Evolutionary conservation across 2,113 vertebrate genomes (phyloP).

Genomic region (Lepisosteus oculatus): DNA sequence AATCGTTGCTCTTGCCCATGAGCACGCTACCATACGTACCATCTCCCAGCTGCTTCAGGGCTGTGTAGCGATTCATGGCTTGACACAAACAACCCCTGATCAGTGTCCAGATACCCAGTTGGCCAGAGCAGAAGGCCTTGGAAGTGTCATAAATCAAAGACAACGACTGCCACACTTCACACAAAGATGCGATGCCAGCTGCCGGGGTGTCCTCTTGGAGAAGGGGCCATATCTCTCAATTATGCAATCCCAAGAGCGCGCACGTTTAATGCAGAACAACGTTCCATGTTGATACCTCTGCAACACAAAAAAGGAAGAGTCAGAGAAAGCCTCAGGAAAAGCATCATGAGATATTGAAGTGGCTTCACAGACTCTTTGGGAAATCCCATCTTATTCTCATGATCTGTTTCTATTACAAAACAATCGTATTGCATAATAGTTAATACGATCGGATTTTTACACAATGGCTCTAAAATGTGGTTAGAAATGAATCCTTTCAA

Average conservation of each 20-base stretch:
- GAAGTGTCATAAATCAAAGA: not conserved
- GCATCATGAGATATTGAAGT: not conserved
- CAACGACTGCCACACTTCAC: not conserved
- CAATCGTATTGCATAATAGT: no score
- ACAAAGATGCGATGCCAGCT: not conserved
- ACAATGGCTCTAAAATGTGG: no score
- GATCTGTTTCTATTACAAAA: no score
- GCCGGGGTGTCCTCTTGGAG: not conserved
- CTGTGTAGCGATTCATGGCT: conserved; percentile 93
- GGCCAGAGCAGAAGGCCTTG: not conserved
- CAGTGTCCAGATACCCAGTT: not conserved
- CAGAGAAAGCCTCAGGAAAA: not conserved
- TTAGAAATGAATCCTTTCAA: no score
- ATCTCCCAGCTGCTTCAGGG: conserved; percentile 88
- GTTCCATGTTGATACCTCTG: conserved; percentile 14
- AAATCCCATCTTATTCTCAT: no score
- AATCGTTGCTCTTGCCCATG: conserved; percentile 93
- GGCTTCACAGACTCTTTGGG: not conserved
- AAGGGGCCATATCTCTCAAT: conserved; percentile 11
- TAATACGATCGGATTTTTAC: no score
- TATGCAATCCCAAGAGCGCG: not conserved
- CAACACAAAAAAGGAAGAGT: not conserved
- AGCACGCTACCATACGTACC: conserved; percentile 94
- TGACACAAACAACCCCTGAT: conserved; percentile 16
- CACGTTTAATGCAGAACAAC: not conserved